Evolutionary conservation across 2,888 invertebrate genomes (phyloP).

Genomic region (Cerastoderma edule): DNA sequence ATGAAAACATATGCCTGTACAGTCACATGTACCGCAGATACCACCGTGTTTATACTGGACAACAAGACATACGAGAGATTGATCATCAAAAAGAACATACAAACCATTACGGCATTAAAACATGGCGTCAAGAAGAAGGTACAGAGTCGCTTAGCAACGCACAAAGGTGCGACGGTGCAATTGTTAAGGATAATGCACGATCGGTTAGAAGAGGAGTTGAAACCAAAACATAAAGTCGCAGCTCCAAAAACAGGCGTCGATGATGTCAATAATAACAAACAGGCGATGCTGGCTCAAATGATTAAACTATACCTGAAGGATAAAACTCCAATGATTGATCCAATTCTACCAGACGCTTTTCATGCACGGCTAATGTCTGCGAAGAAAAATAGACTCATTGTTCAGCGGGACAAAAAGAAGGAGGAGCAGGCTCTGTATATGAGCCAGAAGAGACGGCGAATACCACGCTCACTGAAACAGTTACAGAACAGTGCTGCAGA

Average conservation of each 20-base stretch:
- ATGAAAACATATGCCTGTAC: conserved; percentile 73
- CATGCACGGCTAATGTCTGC: conserved; percentile 70
- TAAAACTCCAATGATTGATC: conserved; percentile 75
- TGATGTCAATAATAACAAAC: conserved; percentile 54
- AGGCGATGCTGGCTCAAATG: conserved; percentile 63
- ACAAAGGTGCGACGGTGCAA: conserved; percentile 65
- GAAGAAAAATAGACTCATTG: conserved; percentile 58
- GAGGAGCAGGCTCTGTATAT: conserved; percentile 49
- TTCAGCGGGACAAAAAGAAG: conserved; percentile 50
- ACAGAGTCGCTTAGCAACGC: conserved; percentile 56
- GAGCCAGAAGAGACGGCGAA: conserved; percentile 48
- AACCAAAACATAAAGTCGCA: conserved; percentile 47
- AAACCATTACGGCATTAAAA: conserved; percentile 63
- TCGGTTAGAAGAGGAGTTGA: conserved; percentile 63
- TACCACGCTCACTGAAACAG: conserved; percentile 71
- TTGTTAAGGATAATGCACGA: conserved; percentile 62
- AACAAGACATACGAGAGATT: conserved; percentile 78
- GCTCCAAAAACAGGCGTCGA: conserved; percentile 45
- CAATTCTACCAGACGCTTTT: conserved; percentile 74
- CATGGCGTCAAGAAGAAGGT: conserved; percentile 66
- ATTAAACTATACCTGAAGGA: conserved; percentile 75
- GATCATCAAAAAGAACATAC: conserved; percentile 67
- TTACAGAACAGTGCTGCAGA: conserved; percentile 70
- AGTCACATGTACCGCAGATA: conserved; percentile 74
- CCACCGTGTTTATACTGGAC: conserved; percentile 76